Base-by-base conservation (phyloP, 2,888 invertebrate genomes). In the Caenorhabditis sp. region DNA sequence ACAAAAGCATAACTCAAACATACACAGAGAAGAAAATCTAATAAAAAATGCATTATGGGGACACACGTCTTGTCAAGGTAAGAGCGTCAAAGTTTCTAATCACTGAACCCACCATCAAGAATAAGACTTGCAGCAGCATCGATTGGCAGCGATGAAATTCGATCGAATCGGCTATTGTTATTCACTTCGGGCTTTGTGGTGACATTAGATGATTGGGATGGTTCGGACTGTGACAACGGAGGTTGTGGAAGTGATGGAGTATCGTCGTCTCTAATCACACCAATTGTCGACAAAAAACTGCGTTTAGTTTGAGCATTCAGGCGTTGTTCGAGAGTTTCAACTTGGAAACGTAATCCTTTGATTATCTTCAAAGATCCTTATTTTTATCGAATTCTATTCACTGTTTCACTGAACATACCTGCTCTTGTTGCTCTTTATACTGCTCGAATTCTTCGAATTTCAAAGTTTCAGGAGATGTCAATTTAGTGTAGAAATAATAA, bases 401-500 rank as follows among this genome's bases (percentile, higher is more conserved):
- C 1, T 12, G 10, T 10, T 6, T 6, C 4, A 43, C 6, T 12
- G 2, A 12, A 26, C 69, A 21, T n/a, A 67, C 73, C 61, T 64
- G 57, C 49, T 71, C 66, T 31, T 69, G 70, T 37, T 80, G 77
- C 62, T 72, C 69, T 43, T 70, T 71, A 49, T 64, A 77, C 51
- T 75, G 69, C 19, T 79, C 65, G 37, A 77, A 78, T 4, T 79
- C 79, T 6, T 78, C 78, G 17, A 67, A 19, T 58, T 81, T 77
- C 19, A 81, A 55, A 10, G 77, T 60, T 23, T 83, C 81, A 17
- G 82, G 76, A 10, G 82, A 77, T 19, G 77, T 76, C 54, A 68
- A 55, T 55, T 84, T 83, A 8, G 78, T 78, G 64, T 82, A 85
- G 55, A 77, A 81, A 55, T 84, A 83, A 67, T 83, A 84, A 12